Evolutionary conservation across 2,888 invertebrate species (phyloP).

Genomic region (Platycheirus rosarum): DNA sequence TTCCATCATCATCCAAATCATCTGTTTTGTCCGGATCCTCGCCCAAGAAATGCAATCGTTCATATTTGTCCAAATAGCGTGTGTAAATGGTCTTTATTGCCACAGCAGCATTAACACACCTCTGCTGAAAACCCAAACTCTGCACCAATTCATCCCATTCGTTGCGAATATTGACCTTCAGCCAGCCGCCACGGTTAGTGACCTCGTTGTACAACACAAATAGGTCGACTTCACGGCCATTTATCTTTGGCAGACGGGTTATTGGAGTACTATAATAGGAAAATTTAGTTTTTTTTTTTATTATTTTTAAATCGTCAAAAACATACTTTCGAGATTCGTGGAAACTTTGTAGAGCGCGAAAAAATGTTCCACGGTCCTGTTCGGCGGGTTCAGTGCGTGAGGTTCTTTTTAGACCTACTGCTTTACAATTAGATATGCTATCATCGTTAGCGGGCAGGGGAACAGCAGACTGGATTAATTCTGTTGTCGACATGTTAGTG

Average conservation of each 20-base stretch:
- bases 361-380: constrained; percentile 79
- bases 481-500: constrained; percentile 76
- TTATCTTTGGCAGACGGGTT: constrained; percentile 88
- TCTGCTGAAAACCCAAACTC: constrained; percentile 89
- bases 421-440: constrained; percentile 49
- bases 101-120: constrained; percentile 94
- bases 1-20: constrained; percentile 90
- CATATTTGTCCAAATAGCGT: constrained; percentile 93
- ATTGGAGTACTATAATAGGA: constrained; percentile 84
- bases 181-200: constrained; percentile 95
- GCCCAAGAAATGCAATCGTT: constrained; percentile 93
- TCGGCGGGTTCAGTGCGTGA: constrained; percentile 69
- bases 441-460: constrained; percentile 73
- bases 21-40: constrained; percentile 92
- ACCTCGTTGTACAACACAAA: constrained; percentile 95
- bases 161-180: constrained; percentile 96
- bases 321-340: constrained; percentile 96
- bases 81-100: constrained; percentile 93
- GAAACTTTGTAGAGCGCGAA: constrained; percentile 91
- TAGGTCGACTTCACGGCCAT: constrained; percentile 95
- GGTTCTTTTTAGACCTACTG: constrained; percentile 34
- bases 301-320: background rate
- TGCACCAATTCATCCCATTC: constrained; percentile 94
- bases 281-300: constrained; percentile 27
- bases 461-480: constrained; percentile 75